phyloP scores from a whole-genome alignment of 2,797 vertebrate genomes.

The Podarcis siculus region DNA sequence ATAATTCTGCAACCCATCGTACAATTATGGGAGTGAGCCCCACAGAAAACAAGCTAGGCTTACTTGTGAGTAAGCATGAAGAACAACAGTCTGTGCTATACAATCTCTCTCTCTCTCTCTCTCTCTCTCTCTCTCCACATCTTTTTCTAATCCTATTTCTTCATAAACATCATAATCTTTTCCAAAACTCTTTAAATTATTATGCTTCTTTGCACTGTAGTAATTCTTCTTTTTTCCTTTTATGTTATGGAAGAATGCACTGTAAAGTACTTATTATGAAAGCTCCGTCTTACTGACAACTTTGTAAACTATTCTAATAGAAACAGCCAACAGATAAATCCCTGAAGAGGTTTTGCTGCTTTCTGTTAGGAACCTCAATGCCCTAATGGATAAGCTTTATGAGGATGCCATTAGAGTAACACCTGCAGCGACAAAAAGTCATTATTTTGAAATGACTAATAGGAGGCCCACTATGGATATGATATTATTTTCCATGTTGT shows the following conservation, averaged over 20 bases:
- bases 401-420: neutral
- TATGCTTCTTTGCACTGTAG: fast-evolving
- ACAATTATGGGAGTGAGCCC: neutral
- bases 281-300: neutral
- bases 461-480: conserved; percentile 3
- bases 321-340: neutral
- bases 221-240: neutral
- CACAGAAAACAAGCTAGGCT: neutral
- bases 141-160: neutral
- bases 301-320: neutral
- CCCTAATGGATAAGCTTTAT: fast-evolving
- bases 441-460: conserved; percentile 16
- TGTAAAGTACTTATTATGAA: neutral
- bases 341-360: neutral
- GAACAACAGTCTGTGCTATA: neutral
- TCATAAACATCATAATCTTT: neutral
- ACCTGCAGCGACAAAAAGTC: neutral
- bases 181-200: neutral
- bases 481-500: conserved; percentile 3
- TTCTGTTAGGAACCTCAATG: neutral
- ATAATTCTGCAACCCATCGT: neutral
- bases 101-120: neutral
- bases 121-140: neutral
- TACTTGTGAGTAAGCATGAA: neutral
- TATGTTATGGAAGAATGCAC: neutral